Conservation (phyloP, 2,113 vertebrate species). For the Clarias magur region DNA sequence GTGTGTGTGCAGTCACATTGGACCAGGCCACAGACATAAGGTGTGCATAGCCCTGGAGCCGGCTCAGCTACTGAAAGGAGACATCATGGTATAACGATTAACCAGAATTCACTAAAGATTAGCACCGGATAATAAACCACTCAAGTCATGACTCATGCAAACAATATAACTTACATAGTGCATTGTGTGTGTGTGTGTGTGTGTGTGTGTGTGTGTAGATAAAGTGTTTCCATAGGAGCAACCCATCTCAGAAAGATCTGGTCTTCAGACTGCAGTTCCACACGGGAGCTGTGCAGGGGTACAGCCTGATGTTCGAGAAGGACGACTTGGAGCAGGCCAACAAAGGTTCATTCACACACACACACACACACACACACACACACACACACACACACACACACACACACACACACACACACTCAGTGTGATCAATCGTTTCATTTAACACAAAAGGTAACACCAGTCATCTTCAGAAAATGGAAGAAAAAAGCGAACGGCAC, state of each 20-base stretch:
- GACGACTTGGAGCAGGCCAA: constrained; percentile 88
- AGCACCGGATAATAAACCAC: background rate
- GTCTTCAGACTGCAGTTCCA: constrained; percentile 95
- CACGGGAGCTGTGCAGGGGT: constrained; percentile 87
- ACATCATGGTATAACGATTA: constrained; percentile 83
- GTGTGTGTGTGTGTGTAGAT: constrained; percentile 70
- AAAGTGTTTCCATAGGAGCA: constrained; percentile 91
- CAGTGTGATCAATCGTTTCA: background rate
- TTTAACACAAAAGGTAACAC: no score
- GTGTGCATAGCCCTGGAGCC: constrained; percentile 85
- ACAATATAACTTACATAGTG: no score
- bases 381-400: background rate
- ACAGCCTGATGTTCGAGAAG: constrained; percentile 82
- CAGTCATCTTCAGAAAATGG: no score
- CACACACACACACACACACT: background rate
- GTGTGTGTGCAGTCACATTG: constrained; percentile 73
- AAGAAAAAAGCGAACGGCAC: background rate
- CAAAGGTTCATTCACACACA: constrained; percentile 74
- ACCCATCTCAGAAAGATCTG: constrained; percentile 78
- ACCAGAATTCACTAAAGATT: background rate
- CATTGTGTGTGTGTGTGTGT: background rate
- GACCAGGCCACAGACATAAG: constrained; percentile 78
- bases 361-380: background rate
- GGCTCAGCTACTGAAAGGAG: constrained; percentile 92
- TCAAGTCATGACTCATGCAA: background rate